Percentiles rank a stretch among this genome's conserved stretches.
These are phyloP conservation scores for Eupelmus urozonus DNA, from an alignment of 2,888 invertebrate species.

Conservation along the genomic window DNA sequence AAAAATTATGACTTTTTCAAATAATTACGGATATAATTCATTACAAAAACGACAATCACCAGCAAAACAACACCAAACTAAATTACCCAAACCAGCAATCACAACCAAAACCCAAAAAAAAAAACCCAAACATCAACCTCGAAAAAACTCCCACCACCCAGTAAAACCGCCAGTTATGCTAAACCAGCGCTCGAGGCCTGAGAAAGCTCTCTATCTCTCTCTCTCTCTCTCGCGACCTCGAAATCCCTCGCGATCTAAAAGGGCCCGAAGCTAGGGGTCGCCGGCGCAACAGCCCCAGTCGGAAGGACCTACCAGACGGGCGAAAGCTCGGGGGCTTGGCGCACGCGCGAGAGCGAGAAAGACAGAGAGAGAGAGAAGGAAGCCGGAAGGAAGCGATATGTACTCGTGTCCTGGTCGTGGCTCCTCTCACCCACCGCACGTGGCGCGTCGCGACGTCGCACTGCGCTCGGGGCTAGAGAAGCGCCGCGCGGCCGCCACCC, in stretches of 20 bases:
- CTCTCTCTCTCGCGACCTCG: too few species aligned
- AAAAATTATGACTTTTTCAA: too few species aligned
- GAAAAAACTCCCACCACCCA: too few species aligned
- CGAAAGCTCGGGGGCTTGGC: too few species aligned
- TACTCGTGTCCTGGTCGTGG: background rate
- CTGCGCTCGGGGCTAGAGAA: constrained; percentile 76
- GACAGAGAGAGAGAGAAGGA: constrained; percentile 17
- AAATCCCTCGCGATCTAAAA: too few species aligned
- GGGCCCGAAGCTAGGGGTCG: constrained; percentile 34
- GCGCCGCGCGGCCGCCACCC: constrained; percentile 64
- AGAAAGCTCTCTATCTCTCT: too few species aligned
- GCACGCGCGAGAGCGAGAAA: background rate
- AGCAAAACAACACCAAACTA: too few species aligned
- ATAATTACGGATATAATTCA: too few species aligned
- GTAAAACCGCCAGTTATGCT: constrained; percentile 26
- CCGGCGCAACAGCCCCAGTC: constrained; percentile 8
- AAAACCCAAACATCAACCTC: too few species aligned
- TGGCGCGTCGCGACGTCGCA: constrained; percentile 78
- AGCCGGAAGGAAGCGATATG: constrained; percentile 46
- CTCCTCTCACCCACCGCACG: constrained; percentile 70
- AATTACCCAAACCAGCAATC: too few species aligned
- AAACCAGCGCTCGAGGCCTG: constrained; percentile 15
- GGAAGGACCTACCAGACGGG: background rate
- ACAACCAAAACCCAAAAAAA: too few species aligned
- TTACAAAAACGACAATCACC: too few species aligned